Conservation (phyloP, 2,888 invertebrate genomes). For the Melangyna quadrimaculata region DNA sequence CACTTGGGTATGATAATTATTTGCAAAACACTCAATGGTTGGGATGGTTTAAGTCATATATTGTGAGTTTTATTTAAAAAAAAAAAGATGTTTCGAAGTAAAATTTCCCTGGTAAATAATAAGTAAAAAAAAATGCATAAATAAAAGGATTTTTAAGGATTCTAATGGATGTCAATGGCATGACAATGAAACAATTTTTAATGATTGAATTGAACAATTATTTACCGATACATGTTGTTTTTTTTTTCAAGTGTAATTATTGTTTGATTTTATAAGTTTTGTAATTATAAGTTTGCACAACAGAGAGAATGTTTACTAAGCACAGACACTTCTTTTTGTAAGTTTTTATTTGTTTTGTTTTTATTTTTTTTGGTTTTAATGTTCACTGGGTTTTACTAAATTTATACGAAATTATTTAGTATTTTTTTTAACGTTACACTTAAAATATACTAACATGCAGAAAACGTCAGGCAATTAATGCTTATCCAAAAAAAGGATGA, state of each 20-base stretch:
- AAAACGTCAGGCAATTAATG: background rate
- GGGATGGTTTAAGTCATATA: constrained; percentile 23
- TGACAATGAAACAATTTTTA: background rate
- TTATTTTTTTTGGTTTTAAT: background rate
- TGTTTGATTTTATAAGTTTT: too few species aligned
- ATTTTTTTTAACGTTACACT: background rate
- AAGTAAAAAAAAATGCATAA: background rate
- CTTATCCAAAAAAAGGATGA: background rate
- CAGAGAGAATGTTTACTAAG: background rate
- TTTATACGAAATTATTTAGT: background rate
- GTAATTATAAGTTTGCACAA: constrained; percentile 27
- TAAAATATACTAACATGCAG: background rate
- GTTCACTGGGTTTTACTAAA: constrained; percentile 33
- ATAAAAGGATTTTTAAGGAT: background rate
- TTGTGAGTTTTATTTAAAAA: constrained; percentile 1
- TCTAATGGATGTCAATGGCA: constrained; percentile 21
- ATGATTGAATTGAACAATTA: background rate
- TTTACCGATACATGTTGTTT: constrained; percentile 66
- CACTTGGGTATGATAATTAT: constrained; percentile 41
- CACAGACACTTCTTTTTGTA: constrained; percentile 37
- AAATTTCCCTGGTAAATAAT: background rate
- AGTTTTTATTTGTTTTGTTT: background rate
- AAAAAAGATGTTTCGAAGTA: background rate
- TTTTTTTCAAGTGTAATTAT: background rate
- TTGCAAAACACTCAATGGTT: constrained; percentile 44